phyloP scores from a whole-genome alignment of 2,797 vertebrate species.

The Neoniphon sammara region DNA sequence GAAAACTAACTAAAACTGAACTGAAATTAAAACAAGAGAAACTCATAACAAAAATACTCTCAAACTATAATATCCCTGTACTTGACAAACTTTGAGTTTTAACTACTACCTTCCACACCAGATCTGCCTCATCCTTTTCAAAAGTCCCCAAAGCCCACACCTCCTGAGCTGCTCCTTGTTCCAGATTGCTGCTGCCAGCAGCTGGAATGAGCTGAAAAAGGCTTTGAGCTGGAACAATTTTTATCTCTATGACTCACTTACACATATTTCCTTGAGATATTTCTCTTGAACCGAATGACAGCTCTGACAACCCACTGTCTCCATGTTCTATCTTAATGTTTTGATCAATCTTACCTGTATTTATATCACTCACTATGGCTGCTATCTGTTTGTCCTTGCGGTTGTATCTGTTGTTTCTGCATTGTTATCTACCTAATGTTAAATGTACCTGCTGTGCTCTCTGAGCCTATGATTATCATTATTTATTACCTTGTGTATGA shows the following conservation, averaged over 20 bases:
- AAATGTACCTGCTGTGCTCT: conserved; percentile 18
- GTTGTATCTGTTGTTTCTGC: conserved; percentile 9
- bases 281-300: conserved; percentile 41
- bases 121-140: conserved; percentile 28
- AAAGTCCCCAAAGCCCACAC: conserved; percentile 40
- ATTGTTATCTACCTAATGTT: conserved; percentile 30
- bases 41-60: neutral
- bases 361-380: conserved; percentile 14
- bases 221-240: conserved; percentile 65
- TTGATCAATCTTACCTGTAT: conserved; percentile 34
- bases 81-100: conserved; percentile 9
- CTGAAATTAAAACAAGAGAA: neutral
- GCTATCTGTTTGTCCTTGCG: conserved; percentile 12
- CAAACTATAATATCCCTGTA: neutral
- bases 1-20: neutral
- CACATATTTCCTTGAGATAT: conserved; percentile 47
- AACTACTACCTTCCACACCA: conserved; percentile 36
- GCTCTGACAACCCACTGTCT: conserved; percentile 34
- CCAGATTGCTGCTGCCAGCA: conserved; percentile 67
- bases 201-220: conserved; percentile 65
- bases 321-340: conserved; percentile 25
- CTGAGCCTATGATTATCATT: conserved; percentile 20
- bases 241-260: conserved; percentile 51
- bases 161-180: conserved; percentile 58
- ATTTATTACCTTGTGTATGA: neutral